A percentile compares a stretch with the other conserved stretches of the same genome.
Evolutionary conservation across 2,797 vertebrate genomes (phyloP).

Genomic region (Tauraco hartlaubi): DNA sequence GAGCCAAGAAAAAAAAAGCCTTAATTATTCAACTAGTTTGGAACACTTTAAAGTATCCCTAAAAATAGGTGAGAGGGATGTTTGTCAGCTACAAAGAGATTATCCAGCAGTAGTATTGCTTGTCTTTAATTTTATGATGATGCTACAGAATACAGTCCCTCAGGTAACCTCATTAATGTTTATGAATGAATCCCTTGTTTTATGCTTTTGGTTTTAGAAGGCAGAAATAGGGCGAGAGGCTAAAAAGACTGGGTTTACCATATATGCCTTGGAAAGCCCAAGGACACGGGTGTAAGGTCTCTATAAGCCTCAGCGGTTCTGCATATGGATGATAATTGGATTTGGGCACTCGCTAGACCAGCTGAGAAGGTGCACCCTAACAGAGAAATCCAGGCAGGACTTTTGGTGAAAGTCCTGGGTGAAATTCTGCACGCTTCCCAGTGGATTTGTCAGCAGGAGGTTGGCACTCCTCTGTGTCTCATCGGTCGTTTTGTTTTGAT

Average conservation of each 20-base stretch:
- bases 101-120: constrained; percentile 32
- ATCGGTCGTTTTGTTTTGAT: background rate
- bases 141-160: constrained; percentile 65
- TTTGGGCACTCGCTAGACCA: background rate
- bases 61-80: constrained; percentile 64
- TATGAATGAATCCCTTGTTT: constrained; percentile 47
- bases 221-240: constrained; percentile 37
- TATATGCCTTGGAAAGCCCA: background rate
- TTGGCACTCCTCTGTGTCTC: background rate
- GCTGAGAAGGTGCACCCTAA: background rate
- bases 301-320: background rate
- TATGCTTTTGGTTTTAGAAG: constrained; percentile 5
- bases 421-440: background rate
- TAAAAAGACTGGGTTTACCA: background rate
- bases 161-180: constrained; percentile 65
- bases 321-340: background rate
- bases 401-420: background rate
- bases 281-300: background rate
- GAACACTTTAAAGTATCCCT: constrained; percentile 65
- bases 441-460: background rate
- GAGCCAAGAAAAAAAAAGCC: background rate
- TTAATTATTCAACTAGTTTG: constrained; percentile 63
- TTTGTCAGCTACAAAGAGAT: constrained; percentile 68
- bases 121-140: constrained; percentile 63
- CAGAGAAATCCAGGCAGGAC: background rate